These are phyloP conservation scores for Metallyticus violacea DNA, from an alignment of 2,888 invertebrate species.

Conservation along the genomic window DNA sequence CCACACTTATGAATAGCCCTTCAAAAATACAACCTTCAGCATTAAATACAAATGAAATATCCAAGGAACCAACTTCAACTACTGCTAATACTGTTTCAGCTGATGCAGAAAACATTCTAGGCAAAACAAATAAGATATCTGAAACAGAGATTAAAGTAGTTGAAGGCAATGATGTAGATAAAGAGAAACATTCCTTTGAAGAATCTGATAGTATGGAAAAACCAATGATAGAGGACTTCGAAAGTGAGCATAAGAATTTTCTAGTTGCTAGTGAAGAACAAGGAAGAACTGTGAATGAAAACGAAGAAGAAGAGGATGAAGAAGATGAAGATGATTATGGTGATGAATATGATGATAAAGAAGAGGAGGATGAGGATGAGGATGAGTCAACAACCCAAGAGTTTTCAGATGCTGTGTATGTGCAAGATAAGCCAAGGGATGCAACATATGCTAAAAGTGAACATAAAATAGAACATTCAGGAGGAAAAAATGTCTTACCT, in stretches of 20 bases:
- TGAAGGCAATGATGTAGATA: slow-evolving; percentile 14
- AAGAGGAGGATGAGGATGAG: slow-evolving; percentile 25
- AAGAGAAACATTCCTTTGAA: background rate
- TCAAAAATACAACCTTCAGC: background rate
- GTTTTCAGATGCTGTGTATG: background rate
- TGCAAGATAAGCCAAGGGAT: slow-evolving; percentile 13
- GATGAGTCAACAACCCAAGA: slow-evolving; percentile 21
- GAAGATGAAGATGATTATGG: slow-evolving; percentile 33
- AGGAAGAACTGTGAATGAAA: slow-evolving; percentile 15
- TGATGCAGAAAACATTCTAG: background rate
- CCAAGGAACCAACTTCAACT: background rate
- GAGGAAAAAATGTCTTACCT: background rate
- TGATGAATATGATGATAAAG: slow-evolving; percentile 31
- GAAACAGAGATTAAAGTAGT: slow-evolving; percentile 19
- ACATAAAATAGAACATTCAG: background rate
- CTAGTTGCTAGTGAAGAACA: background rate
- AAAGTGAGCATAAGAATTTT: background rate
- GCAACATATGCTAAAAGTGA: slow-evolving; percentile 10
- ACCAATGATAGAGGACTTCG: background rate
- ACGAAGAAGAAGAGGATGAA: slow-evolving; percentile 17
- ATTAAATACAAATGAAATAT: background rate
- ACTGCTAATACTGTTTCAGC: background rate
- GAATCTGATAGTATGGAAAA: background rate
- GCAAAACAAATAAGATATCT: background rate
- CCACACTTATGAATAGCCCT: background rate